Percentiles rank a stretch among this genome's conserved stretches.
Conservation (phyloP, 2,797 vertebrate species). For the Pangasius krempfi region DNA sequence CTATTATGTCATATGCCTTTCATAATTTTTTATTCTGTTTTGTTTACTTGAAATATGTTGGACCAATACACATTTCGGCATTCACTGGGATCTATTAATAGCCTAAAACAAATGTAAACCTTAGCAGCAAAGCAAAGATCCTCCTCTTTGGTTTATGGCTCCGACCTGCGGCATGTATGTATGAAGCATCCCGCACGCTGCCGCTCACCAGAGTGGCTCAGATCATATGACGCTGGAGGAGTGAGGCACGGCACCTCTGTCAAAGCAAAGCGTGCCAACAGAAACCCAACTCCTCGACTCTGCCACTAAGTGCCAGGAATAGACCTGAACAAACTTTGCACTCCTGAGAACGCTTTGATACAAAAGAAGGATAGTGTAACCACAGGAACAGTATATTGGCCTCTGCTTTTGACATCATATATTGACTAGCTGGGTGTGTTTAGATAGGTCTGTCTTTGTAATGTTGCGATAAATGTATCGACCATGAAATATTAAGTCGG, state of each 20-base stretch:
- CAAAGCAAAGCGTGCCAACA: constrained; percentile 56
- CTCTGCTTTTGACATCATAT: constrained; percentile 5
- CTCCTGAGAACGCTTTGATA: constrained; percentile 40
- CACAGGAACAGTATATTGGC: constrained; percentile 21
- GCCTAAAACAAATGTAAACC: background rate
- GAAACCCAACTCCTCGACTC: constrained; percentile 53
- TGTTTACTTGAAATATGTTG: background rate
- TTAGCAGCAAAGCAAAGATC: background rate
- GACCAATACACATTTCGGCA: background rate
- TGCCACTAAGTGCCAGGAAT: constrained; percentile 51
- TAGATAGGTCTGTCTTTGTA: constrained; percentile 21
- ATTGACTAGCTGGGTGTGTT: constrained; percentile 22
- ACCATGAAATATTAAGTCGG: background rate
- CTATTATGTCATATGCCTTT: background rate
- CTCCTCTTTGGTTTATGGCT: background rate
- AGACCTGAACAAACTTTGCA: constrained; percentile 44
- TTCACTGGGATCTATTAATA: background rate
- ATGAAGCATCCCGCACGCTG: background rate
- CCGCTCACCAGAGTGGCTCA: constrained; percentile 31
- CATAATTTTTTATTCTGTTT: background rate
- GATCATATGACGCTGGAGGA: constrained; percentile 51
- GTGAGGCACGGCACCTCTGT: constrained; percentile 43
- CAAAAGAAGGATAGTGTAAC: constrained; percentile 30
- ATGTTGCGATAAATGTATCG: constrained; percentile 33
- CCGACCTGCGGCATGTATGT: constrained; percentile 31